These are phyloP conservation scores for Leucoptera coffeella DNA, from an alignment of 2,888 invertebrate genomes.

Conservation along the genomic window DNA sequence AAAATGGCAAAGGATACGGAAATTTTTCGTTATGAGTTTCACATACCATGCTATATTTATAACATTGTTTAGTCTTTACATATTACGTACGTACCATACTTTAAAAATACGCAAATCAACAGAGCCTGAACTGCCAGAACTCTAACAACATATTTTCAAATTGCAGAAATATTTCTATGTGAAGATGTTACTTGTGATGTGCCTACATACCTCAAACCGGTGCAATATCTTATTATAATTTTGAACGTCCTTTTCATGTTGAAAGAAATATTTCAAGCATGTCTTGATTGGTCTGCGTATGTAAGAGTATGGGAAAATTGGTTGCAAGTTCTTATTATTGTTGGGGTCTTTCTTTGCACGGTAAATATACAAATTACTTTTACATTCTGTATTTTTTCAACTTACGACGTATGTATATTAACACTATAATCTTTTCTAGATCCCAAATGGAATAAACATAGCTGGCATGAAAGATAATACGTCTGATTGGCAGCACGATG, in stretches of 20 bases:
- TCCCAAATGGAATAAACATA: conserved; percentile 26
- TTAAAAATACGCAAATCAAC: no score
- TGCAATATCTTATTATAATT: conserved; percentile 57
- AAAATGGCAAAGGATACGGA: conserved; percentile 77
- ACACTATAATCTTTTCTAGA: no score
- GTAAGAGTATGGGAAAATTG: conserved; percentile 79
- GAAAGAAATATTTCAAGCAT: conserved; percentile 76
- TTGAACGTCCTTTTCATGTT: conserved; percentile 58
- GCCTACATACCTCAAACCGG: conserved; percentile 27
- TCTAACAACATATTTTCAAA: conserved; percentile 1
- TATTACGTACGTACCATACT: conserved; percentile 54
- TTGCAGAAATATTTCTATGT: conserved; percentile 49
- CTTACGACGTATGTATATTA: no score
- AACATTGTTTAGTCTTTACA: conserved; percentile 65
- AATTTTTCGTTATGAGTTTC: conserved; percentile 74
- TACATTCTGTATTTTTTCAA: no score
- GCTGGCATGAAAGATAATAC: conserved; percentile 22
- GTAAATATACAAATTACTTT: no score
- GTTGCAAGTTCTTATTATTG: conserved; percentile 72
- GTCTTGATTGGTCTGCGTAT: conserved; percentile 66
- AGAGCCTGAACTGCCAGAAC: no score
- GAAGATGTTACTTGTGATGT: conserved; percentile 31
- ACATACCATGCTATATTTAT: conserved; percentile 74
- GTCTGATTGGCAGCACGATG: conserved; percentile 69
- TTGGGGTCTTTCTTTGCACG: conserved; percentile 64